phyloP scores from a whole-genome alignment of 2,797 vertebrate genomes.

The Gila robusta region DNA sequence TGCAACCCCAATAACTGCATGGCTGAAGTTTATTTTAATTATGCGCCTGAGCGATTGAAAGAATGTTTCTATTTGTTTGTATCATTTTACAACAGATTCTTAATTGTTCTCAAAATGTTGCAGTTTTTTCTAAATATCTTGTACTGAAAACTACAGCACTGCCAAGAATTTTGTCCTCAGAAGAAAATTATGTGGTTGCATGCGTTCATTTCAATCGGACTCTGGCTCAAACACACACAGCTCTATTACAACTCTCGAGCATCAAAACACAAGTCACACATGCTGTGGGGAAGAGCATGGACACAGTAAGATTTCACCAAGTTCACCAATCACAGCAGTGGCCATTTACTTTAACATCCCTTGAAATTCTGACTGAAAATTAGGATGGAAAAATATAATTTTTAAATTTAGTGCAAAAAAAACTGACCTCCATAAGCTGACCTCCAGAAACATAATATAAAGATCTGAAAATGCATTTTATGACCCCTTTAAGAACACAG shows the following conservation, averaged over 20 bases:
- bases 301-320: background rate
- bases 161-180: background rate
- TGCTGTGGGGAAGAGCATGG: background rate
- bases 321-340: background rate
- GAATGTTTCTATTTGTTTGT: background rate
- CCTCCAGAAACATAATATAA: background rate
- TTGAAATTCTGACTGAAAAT: background rate
- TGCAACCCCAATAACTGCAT: background rate
- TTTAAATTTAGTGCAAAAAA: background rate
- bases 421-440: background rate
- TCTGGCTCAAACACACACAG: background rate
- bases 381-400: background rate
- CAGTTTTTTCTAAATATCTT: background rate
- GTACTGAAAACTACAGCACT: background rate
- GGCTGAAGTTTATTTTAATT: background rate
- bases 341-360: background rate
- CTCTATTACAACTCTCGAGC: background rate
- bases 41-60: background rate
- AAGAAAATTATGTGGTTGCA: background rate
- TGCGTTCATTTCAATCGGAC: background rate
- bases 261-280: background rate
- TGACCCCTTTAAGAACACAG: background rate
- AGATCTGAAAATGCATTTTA: background rate
- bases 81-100: background rate
- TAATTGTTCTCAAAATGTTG: background rate